Evolutionary conservation across 37 sponge, comb jelly and placozoan species (phyloP), one percentile per base, ranked within the genome.

Genomic region (Bolinopsis microptera): DNA sequence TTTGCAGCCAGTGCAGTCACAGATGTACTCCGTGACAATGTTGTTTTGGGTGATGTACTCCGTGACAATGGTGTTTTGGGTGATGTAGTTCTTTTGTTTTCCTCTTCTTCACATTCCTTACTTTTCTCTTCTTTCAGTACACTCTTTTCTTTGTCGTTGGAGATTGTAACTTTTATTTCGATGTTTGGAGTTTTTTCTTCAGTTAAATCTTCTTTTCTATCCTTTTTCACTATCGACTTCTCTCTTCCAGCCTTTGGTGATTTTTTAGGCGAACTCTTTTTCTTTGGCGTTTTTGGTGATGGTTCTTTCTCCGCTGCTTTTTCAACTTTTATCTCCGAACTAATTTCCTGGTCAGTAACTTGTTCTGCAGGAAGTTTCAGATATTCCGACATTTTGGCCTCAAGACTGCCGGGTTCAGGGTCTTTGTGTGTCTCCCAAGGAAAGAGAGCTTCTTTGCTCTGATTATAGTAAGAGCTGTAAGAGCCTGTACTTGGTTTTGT

Each of bases 391-490:
- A 39, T 86, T n/a, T 86, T 22, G 24, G 61, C 90, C 90, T 86
- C 90, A 2, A 86, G 18, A 39, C 61, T 86, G 41, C 39, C 90
- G 3, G 25, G 61, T 1, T 86, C 90, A 22, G 80, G 80, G 9
- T 77, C 33, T 0, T 36, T 77, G 1, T 86, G 28, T 38, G 38
- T 40, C 75, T 72, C 31, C 90, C 90, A 86, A 3, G 90, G 90
- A 23, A 86, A 86, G 38, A 86, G 90, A 41, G 90, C n/a, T 38
- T 41, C 39, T 34, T 80, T 80, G 23, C 8, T 80, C 30, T 38
- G 48, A 39, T 86, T 86, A 25, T 28, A 41, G 35, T 28, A 86
- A 3, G 90, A 86, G 39, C 90, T 86, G 61, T 86, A 86, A 41
- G 36, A 27, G 1, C 90, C 61, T 23, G 75, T 3, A 5, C 3